Evolutionary conservation across 2,888 invertebrate species (phyloP), one percentile per base, ranked within the genome.

Genomic region (Panzeria rudis): DNA sequence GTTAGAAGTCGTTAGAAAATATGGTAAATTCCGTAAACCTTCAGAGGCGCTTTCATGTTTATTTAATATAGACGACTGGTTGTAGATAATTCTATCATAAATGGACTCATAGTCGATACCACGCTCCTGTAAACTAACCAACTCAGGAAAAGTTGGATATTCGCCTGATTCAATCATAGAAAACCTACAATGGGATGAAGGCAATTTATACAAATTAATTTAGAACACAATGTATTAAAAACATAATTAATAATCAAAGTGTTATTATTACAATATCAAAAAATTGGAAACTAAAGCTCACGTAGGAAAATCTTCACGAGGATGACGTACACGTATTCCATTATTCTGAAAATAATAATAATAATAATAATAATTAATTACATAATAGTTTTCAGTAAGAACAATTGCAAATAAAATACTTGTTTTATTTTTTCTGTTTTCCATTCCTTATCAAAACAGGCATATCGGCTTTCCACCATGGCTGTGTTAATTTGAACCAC

Each of bases 111-210:
- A 89, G 75, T 90, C 89, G 72, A 90, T 89, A 23, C 89, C 89
- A 50, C 87, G 86, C 11, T 86, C 77, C 29, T 86, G 68, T 56
- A 89, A 86, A 32, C 79, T 71, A 17, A 88, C 84, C 71, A 90
- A 83, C 76, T 90, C 90, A 25, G 44, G 52, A 75, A 89, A 89
- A 29, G 88, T 87, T 20, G 90, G 90, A 88, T 90, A 90, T 84
- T 89, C 88, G 0, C 90, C 90, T 8, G 71, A 83, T 86, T 90
- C 90, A 81, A 90, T 86, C 89, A 89, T 90, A 56, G 89, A 87
- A 86, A 90, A 90, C 77, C 89, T 89, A 68, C 7, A 59, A 79
- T 59, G 8, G 9, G 17, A 25, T 54, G 62, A 87, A 88, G 71
- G 5, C 64, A 78, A 38, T 3, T 54, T 13, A 66, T 54, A 59